Conservation (phyloP, 2,797 vertebrate genomes). For the Sardinella longiceps region DNA sequence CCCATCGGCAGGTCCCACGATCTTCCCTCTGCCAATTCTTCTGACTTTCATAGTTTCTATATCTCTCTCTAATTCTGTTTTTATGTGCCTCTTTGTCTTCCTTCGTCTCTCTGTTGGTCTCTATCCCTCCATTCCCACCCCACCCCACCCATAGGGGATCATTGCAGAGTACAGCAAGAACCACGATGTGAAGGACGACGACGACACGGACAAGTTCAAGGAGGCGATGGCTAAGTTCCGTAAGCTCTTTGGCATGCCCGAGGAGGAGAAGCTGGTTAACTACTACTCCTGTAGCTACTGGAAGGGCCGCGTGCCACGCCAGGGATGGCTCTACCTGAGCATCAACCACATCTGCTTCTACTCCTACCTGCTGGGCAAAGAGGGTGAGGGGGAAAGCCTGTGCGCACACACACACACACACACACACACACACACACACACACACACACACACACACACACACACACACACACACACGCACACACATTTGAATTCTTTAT, state of each 20-base stretch:
- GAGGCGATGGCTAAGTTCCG: constrained; percentile 93
- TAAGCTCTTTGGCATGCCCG: constrained; percentile 94
- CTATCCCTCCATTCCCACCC: background rate
- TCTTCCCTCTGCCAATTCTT: background rate
- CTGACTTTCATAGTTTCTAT: background rate
- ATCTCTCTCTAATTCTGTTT: background rate
- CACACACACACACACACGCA: background rate
- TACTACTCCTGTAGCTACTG: constrained; percentile 99
- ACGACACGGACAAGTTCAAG: constrained; percentile 96
- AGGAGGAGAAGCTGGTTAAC: constrained; percentile 97
- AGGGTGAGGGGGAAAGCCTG: constrained; percentile 76
- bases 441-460: background rate
- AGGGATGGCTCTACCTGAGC: constrained; percentile 98
- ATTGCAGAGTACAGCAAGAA: constrained; percentile 98
- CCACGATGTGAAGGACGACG: constrained; percentile 92
- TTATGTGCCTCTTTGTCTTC: background rate
- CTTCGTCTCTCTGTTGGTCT: background rate
- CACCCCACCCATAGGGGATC: constrained; percentile 80
- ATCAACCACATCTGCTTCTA: constrained; percentile 99
- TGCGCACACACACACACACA: background rate
- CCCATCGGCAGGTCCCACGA: too few relatives aligned
- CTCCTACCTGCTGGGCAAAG: constrained; percentile 93
- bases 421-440: background rate
- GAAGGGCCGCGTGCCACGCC: constrained; percentile 95
- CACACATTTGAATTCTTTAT: too few relatives aligned